Evolutionary conservation across 2,888 invertebrate genomes (phyloP).

Genomic region (Caenorhabditis auriculariae): DNA sequence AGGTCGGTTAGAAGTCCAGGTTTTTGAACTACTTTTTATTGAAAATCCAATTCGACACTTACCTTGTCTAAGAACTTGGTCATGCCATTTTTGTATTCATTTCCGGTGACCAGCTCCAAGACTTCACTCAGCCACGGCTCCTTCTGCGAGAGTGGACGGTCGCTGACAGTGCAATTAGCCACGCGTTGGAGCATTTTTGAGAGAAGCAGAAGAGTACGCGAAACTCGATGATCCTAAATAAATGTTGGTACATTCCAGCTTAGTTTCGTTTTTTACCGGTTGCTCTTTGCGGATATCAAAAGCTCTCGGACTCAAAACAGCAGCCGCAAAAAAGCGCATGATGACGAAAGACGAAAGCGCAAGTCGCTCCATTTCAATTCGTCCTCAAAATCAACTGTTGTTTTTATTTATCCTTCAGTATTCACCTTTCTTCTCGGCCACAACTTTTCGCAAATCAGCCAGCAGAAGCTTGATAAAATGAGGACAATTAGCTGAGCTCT

Average conservation of each 20-base stretch:
- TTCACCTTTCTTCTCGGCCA: slow-evolving; percentile 32
- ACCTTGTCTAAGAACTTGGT: slow-evolving; percentile 51
- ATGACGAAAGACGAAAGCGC: slow-evolving; percentile 61
- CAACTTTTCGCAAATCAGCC: slow-evolving; percentile 55
- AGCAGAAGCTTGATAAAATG: slow-evolving; percentile 50
- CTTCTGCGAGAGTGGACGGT: slow-evolving; percentile 46
- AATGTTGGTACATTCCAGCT: background rate
- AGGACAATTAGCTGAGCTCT: slow-evolving; percentile 54
- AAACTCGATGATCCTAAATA: slow-evolving; percentile 50
- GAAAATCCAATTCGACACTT: no score
- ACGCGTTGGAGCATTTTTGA: slow-evolving; percentile 61
- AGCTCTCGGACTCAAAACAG: slow-evolving; percentile 58
- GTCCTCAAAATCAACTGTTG: slow-evolving; percentile 12
- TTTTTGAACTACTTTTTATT: no score
- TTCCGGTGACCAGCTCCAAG: slow-evolving; percentile 48
- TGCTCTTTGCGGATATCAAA: slow-evolving; percentile 56
- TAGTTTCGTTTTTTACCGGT: slow-evolving; percentile 26
- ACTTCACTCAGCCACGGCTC: slow-evolving; percentile 60
- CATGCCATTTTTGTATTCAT: slow-evolving; percentile 52
- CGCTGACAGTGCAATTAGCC: slow-evolving; percentile 58
- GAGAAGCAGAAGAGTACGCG: slow-evolving; percentile 57
- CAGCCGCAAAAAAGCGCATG: slow-evolving; percentile 63
- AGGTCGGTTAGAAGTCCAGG: background rate
- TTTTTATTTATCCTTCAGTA: background rate
- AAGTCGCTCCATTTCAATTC: slow-evolving; percentile 49